A percentile compares a stretch with the other conserved stretches of the same genome.
Conservation (phyloP, 2,113 vertebrate genomes). For the Zosterops japonicus region DNA sequence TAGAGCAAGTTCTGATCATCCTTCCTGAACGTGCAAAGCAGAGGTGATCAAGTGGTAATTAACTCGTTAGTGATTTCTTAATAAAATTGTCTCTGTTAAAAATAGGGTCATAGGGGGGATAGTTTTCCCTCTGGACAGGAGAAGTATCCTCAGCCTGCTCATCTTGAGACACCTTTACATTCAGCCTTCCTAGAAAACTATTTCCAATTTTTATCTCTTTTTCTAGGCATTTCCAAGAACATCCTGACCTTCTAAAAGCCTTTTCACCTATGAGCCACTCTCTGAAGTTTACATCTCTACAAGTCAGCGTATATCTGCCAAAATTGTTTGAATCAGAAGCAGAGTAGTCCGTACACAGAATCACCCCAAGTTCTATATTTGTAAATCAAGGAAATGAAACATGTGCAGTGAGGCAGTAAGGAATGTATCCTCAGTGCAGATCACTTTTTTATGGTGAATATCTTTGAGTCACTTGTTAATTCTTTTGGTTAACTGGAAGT, state of each 20-base stretch:
- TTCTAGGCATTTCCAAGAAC: background rate
- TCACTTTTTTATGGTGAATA: slow-evolving; percentile 41
- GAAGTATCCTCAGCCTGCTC: background rate
- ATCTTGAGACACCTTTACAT: background rate
- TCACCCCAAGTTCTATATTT: slow-evolving; percentile 13
- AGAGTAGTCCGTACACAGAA: background rate
- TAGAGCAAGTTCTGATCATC: background rate
- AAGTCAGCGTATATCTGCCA: background rate
- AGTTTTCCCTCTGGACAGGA: background rate
- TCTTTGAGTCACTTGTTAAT: slow-evolving; percentile 64
- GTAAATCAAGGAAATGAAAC: slow-evolving; percentile 25
- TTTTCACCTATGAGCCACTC: background rate
- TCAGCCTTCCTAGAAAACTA: background rate
- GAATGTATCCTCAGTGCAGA: slow-evolving; percentile 37
- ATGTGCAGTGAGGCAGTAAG: slow-evolving; percentile 23
- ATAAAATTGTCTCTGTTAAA: background rate
- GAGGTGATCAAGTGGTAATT: background rate
- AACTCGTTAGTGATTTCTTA: background rate
- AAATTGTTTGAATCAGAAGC: background rate
- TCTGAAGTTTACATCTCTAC: background rate
- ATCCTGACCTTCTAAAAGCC: background rate
- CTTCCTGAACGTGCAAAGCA: background rate
- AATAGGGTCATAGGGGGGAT: background rate
- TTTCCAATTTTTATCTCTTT: background rate
- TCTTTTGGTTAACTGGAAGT: slow-evolving; percentile 63